Conservation (phyloP, 2,888 invertebrate genomes). For the Ptychoptera contaminata region DNA sequence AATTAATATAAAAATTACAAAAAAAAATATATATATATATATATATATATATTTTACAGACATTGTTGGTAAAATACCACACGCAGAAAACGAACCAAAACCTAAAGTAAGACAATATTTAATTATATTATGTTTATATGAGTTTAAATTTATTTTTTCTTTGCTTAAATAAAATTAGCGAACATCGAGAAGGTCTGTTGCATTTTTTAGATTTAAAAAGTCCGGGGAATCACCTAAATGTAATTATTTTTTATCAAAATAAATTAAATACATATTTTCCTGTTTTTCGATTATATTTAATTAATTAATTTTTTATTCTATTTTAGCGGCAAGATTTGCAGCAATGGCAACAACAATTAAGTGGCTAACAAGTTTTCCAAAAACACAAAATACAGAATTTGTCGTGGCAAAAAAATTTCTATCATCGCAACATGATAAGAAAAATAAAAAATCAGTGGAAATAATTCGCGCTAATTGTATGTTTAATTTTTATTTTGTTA, state of each 20-base stretch:
- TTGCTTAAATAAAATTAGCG: conserved; percentile 4
- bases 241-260: conserved; percentile 5
- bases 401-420: conserved; percentile 18
- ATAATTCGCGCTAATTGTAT: conserved; percentile 24
- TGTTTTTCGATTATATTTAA: too few relatives aligned
- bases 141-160: conserved; percentile 1
- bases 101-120: background rate
- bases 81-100: conserved; percentile 6
- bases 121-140: background rate
- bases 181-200: background rate
- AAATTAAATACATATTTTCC: too few relatives aligned
- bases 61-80: background rate
- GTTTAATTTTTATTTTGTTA: conserved; percentile 9
- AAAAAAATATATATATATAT: too few relatives aligned
- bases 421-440: conserved; percentile 15
- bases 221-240: conserved; percentile 4
- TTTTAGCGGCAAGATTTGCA: conserved; percentile 19
- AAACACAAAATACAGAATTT: conserved; percentile 16
- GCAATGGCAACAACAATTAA: conserved; percentile 24
- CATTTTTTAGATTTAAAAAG: background rate
- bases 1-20: too few relatives aligned
- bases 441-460: conserved; percentile 17
- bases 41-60: too few relatives aligned
- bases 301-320: too few relatives aligned
- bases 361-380: conserved; percentile 24